Base-by-base conservation (phyloP, 2,797 vertebrate species). In the Amblyopsis hoosieri region DNA sequence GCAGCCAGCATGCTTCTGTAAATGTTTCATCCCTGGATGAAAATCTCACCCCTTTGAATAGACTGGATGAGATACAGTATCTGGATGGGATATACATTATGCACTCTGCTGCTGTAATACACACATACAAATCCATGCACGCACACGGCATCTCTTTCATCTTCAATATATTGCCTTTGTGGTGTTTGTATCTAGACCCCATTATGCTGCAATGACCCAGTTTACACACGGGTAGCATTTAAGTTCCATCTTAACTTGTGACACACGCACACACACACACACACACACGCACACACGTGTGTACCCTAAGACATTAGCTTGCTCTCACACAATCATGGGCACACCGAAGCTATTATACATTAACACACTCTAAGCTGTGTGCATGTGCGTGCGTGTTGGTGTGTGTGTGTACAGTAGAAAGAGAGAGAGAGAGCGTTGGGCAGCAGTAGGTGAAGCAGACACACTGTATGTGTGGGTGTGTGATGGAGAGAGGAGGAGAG, bases 21-120 rank as follows among this genome's bases (percentile, higher is more conserved):
- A 86, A 92, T 92, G 87, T 92, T 94, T 92, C 69, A 92, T 85
- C 82, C 65, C 76, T 50, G 65, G 76, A 82, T 81, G 93, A 90
- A 93, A 92, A 90, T 69, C 88, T 78, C 74, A 64, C 51, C 51
- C 5, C 55, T 91, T 90, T 79, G 17, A 87, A 89, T 82, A 86
- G 76, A 72, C 52, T 12, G 3, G 19, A 66, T 63, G 54, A 73
- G 67, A 62, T 63, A 57, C 71, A 66, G 60, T 78, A 74, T 67
- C n/a, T 37, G 14, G 54, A 56, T 42, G 3, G 31, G 56, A 17
- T 29, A 49, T 23, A 47, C 52, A 45, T 53, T 50, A 1, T 47
- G 7, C 4, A 54, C 11, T 15, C 29, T 54, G 9, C 23, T 2
- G 7, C 15, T 54, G 17, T 33, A n/a, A 49, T 17, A 48, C n/a